Evolutionary conservation across 2,797 vertebrate species (phyloP), one percentile per base, ranked within the genome.

Genomic region (Centroberyx gerrardi): DNA sequence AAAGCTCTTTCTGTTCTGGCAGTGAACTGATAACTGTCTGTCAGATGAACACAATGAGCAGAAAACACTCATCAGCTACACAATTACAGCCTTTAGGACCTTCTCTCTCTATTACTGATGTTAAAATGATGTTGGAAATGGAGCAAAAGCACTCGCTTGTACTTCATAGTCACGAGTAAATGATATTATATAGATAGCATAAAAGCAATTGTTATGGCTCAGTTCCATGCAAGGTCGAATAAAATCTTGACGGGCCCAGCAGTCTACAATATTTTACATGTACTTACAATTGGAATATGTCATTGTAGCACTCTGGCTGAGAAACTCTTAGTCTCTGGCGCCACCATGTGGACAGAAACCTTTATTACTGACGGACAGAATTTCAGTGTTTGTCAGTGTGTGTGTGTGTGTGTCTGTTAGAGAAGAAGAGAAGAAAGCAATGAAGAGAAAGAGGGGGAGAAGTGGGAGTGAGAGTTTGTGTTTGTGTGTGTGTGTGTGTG

Each of bases 291-390:
- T 36, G 7, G 33, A 36, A 36, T 3, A 7, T 40, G 8, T 10
- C 38, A 36, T 8, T 36, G 33, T 6, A 8, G 33, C 6, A 40
- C 10, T 8, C 33, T 12, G 9, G 8, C 10, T 40, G 10, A 40
- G 9, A 40, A 40, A 40, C 9, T 17, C 49, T 36, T 17, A 49
- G 64, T 62, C 76, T 82, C 65, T 76, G 44, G 70, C 52, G 76
- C 84, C 84, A 64, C 51, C 84, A 52, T 51, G 80, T 80, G 84
- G 80, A 54, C 59, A 40, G 38, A 53, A 42, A 9, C 18, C 46
- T 5, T 74, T 18, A 54, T 59, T 48, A 66, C 62, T 40, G 6
- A 7, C 44, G 33, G 29, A 29, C 44, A 44, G 29, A 29, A 52
- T 44, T 62, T 55, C 14, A 51, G 58, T 51, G 51, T 59, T 22